These are phyloP conservation scores for Archaeoteleia sp. DNA, from an alignment of 2,888 invertebrate genomes.

Conservation along the genomic window DNA sequence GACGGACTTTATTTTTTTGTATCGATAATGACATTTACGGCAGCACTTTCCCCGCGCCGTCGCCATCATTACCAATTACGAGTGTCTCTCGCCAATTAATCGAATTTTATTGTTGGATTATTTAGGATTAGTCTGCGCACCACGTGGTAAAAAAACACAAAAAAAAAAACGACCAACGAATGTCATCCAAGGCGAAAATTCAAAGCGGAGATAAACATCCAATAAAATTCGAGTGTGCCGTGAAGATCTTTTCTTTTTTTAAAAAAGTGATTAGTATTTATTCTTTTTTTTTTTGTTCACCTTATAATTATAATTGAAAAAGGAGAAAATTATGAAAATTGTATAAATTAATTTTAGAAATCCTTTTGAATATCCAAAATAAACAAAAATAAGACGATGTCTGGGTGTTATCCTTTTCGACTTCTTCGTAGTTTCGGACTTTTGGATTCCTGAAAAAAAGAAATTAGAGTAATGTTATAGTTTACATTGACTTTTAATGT, in stretches of 20 bases:
- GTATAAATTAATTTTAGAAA: background rate
- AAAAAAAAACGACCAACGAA: slow-evolving; percentile 52
- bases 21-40: slow-evolving; percentile 9
- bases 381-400: too few relatives aligned
- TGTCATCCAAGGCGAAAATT: slow-evolving; percentile 43
- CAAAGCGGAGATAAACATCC: slow-evolving; percentile 48
- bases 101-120: slow-evolving; percentile 42
- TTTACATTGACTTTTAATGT: too few relatives aligned
- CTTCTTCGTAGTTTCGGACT: slow-evolving; percentile 13
- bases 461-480: background rate
- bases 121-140: slow-evolving; percentile 37
- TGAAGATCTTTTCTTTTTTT: slow-evolving; percentile 14
- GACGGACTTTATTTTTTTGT: slow-evolving; percentile 35
- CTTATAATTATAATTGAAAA: slow-evolving; percentile 15
- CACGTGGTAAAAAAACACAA: too few relatives aligned
- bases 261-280: slow-evolving; percentile 1
- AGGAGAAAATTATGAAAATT: too few relatives aligned
- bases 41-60: slow-evolving; percentile 9
- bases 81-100: slow-evolving; percentile 28
- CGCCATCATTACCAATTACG: slow-evolving; percentile 34
- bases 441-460: slow-evolving; percentile 22
- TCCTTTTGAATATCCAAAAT: too few relatives aligned
- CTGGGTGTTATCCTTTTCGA: slow-evolving; percentile 15
- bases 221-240: slow-evolving; percentile 49
- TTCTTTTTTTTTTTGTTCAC: slow-evolving; percentile 20